Evolutionary conservation across 1,140 invertebrate genomes (phyloP).

Genomic region (Caenorhabditis briggsae): DNA sequence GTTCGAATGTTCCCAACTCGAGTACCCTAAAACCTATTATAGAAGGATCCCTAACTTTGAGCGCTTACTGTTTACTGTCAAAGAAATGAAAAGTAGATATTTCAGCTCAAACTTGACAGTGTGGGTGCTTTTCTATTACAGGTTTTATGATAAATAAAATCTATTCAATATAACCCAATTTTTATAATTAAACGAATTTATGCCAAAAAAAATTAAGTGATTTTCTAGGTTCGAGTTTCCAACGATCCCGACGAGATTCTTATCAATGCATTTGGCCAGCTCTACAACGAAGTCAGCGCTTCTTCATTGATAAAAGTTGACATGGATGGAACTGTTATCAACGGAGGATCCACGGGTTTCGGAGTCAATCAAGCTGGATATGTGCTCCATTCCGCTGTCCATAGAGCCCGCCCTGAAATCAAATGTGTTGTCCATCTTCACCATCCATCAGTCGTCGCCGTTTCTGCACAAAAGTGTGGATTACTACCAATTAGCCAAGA

Average conservation of each 20-base stretch:
- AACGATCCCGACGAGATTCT: slow-evolving; percentile 96
- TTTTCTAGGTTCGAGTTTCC: slow-evolving; percentile 86
- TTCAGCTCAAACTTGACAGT: too few species aligned
- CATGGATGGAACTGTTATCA: slow-evolving; percentile 84
- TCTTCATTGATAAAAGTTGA: slow-evolving; percentile 94
- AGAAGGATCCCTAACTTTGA: too few species aligned
- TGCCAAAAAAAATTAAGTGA: too few species aligned
- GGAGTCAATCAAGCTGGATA: slow-evolving; percentile 82
- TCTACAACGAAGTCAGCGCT: slow-evolving; percentile 96
- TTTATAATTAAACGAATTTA: not conserved
- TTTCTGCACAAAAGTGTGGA: slow-evolving; percentile 81
- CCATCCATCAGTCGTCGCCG: slow-evolving; percentile 89
- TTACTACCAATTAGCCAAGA: slow-evolving; percentile 80
- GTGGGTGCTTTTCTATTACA: too few species aligned
- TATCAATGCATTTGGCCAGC: slow-evolving; percentile 93
- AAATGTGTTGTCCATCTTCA: slow-evolving; percentile 95
- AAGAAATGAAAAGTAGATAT: too few species aligned
- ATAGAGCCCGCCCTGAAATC: slow-evolving; percentile 94
- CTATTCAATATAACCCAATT: too few species aligned
- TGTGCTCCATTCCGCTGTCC: slow-evolving; percentile 92
- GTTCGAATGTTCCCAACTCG: too few species aligned
- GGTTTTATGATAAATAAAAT: too few species aligned
- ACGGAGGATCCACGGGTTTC: slow-evolving; percentile 91
- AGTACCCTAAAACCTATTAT: too few species aligned
- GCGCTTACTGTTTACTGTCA: too few species aligned